phyloP scores from a whole-genome alignment of 2,113 vertebrate species.

The Sphyrna mokarran region DNA sequence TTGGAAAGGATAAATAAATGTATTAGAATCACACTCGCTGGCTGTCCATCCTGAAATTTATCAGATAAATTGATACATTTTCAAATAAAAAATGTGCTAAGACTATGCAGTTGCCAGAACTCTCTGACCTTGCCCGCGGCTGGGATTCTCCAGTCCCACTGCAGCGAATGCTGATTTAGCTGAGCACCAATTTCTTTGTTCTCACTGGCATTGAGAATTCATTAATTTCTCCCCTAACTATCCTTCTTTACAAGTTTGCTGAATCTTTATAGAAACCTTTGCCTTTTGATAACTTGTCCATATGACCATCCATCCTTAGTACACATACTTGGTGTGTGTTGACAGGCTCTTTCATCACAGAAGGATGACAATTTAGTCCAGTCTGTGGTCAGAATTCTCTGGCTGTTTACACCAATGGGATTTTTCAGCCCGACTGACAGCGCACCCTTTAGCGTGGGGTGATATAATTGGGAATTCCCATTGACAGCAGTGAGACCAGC shows the following conservation, averaged over 20 bases:
- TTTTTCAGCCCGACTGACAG: no score
- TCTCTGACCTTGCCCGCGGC: no score
- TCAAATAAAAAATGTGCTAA: not conserved
- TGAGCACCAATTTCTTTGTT: no score
- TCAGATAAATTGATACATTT: slow-evolving; percentile 47
- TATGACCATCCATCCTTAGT: not conserved
- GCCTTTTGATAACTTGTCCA: not conserved
- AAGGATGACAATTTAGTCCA: not conserved
- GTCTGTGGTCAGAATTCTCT: no score
- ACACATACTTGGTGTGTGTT: not conserved
- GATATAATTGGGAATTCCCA: no score
- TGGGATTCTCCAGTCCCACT: no score
- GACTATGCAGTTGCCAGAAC: not conserved
- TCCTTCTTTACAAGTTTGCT: not conserved
- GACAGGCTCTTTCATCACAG: not conserved
- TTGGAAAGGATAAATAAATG: slow-evolving; percentile 69
- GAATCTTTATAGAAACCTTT: not conserved
- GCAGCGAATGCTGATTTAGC: no score
- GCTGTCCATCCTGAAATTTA: slow-evolving; percentile 49
- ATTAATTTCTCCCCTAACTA: not conserved
- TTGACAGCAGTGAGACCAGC: no score
- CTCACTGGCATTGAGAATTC: not conserved
- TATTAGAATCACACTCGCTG: slow-evolving; percentile 58
- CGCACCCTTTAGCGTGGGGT: no score
- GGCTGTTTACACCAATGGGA: no score